Evolutionary conservation across 2,797 vertebrate species (phyloP).

Genomic region (Falco biarmicus): DNA sequence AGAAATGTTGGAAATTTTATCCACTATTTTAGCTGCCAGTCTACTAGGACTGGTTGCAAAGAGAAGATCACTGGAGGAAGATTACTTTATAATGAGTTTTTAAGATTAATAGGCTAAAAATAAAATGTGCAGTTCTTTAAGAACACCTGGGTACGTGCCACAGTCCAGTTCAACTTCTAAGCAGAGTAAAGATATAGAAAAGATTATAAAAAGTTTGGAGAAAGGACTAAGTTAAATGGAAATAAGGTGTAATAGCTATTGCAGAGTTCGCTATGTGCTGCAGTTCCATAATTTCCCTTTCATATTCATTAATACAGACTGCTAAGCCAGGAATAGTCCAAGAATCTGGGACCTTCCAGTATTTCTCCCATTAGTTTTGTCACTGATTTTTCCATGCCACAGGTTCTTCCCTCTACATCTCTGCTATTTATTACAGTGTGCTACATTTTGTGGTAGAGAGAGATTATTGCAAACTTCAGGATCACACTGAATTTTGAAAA

Average conservation of each 20-base stretch:
- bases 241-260: background rate
- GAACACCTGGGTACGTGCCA: background rate
- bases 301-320: background rate
- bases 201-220: background rate
- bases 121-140: background rate
- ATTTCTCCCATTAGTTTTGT: background rate
- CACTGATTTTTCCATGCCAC: background rate
- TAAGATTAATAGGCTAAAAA: background rate
- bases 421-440: background rate
- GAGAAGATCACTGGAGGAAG: background rate
- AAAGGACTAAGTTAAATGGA: background rate
- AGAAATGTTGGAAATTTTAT: background rate
- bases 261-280: background rate
- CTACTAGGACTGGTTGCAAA: background rate
- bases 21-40: background rate
- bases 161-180: background rate
- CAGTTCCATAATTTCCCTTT: background rate
- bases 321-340: background rate
- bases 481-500: background rate
- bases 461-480: background rate
- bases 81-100: background rate
- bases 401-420: background rate
- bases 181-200: background rate
- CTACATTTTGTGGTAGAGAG: background rate
- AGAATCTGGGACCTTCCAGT: background rate